phyloP scores from a whole-genome alignment of 1,140 invertebrate species.

The Pachyrhynchus sulphureomaculatus region DNA sequence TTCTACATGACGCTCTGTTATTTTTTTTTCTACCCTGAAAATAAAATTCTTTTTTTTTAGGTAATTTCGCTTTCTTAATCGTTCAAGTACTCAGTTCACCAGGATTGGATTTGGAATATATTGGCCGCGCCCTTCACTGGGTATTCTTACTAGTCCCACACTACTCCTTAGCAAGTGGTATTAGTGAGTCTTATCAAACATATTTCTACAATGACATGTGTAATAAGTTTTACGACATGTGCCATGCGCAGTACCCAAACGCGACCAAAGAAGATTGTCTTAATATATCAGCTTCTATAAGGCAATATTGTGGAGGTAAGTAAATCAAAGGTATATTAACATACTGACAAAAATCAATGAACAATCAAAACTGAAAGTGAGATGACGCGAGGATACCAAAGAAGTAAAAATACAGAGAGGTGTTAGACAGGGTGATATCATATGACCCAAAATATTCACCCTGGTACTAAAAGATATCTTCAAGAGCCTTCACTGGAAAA shows the following conservation, averaged over 20 bases:
- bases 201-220: conserved; percentile 33
- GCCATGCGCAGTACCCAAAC: not conserved
- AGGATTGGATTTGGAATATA: conserved; percentile 57
- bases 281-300: not conserved
- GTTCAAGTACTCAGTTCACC: conserved; percentile 65
- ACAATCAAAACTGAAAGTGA: too few relatives aligned
- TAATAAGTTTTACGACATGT: conserved; percentile 17
- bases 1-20: too few relatives aligned
- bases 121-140: conserved; percentile 62
- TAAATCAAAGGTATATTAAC: not conserved
- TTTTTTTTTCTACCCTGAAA: too few relatives aligned
- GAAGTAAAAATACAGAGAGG: too few relatives aligned
- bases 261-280: conserved; percentile 14
- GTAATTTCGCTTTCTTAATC: conserved; percentile 65
- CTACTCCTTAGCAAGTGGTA: conserved; percentile 61
- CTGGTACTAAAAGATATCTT: too few relatives aligned
- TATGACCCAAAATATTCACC: too few relatives aligned
- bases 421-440: too few relatives aligned
- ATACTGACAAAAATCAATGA: too few relatives aligned
- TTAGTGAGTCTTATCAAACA: conserved; percentile 34
- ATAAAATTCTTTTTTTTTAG: conserved; percentile 50
- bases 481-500: not conserved
- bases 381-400: too few relatives aligned
- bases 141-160: conserved; percentile 71
- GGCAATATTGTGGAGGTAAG: conserved; percentile 11